Base-by-base conservation (phyloP, 2,113 vertebrate species). In the Dendropsophus ebraccatus region DNA sequence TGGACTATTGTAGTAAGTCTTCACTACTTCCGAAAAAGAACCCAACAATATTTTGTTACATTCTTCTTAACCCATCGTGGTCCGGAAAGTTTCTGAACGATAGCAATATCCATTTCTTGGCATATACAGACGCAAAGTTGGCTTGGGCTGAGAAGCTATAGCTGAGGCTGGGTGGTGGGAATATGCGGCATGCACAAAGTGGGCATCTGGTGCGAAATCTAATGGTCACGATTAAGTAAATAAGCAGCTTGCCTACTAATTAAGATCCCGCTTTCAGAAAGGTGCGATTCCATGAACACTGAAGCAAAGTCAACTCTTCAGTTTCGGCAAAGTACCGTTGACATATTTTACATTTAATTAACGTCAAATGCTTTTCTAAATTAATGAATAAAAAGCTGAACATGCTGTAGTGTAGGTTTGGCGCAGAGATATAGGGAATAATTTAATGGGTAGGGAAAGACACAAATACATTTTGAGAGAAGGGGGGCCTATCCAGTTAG, bases 141-240 rank as follows among this genome's bases (percentile, higher is more conserved):
- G 54, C 35, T 41, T 17, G 37, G 25, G 14, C 25, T 25, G 35
- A 60, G 52, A 41, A 25, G 54, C 41, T 62, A 28, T 41, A 41
- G 41, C 12, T 4, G 35, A 41, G n/a, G 21, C 32, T 41, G 16
- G 28, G 23, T 32, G 79, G 41, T 67, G 50, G 45, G 14, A 60
- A 81, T 16, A 21, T 49, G 45, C 60, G 28, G 32, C 60, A 30
- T 76, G 73, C 17, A 76, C 35, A 76, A 75, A 28, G 21, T 28
- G 60, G 79, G 79, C 79, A 67, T 65, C 79, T 81, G 77, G 54
- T 80, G 54, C 28, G 60, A 32, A 28, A 62, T 62, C 60, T 49
- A 81, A 67, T 30, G 79, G 79, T 81, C 79, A 81, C 79, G 79
- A 81, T 67, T 30, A 81, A 81, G 54, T 80, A 80, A 80, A 81